A percentile compares a stretch with the other conserved stretches of the same genome.
phyloP scores from a whole-genome alignment of 1,140 invertebrate species.

The Drosophila cardini region DNA sequence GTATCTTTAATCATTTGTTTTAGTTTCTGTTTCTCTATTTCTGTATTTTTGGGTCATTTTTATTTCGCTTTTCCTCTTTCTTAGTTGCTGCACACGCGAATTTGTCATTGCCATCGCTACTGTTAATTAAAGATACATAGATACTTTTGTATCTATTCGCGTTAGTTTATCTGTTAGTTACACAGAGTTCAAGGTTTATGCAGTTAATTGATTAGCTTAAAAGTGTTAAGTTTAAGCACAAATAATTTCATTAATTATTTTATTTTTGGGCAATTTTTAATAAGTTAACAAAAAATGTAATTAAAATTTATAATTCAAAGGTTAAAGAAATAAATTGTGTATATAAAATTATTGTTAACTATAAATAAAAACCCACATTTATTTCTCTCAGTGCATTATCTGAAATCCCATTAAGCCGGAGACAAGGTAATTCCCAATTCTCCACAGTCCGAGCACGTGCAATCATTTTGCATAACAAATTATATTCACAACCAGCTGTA shows the following conservation, averaged over 20 bases:
- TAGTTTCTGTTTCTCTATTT: constrained; percentile 7
- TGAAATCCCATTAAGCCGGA: neutral
- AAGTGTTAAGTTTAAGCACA: constrained; percentile 24
- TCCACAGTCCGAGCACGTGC: neutral
- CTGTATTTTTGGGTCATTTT: constrained; percentile 34
- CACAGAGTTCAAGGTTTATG: constrained; percentile 46
- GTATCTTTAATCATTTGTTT: constrained; percentile 14
- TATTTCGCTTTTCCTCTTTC: constrained; percentile 26
- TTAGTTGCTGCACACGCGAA: constrained; percentile 39
- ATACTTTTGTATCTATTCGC: neutral
- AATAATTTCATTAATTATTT: constrained; percentile 17
- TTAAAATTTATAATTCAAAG: neutral
- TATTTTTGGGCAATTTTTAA: neutral
- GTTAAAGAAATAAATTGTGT: no score
- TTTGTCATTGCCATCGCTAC: constrained; percentile 52
- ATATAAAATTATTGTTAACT: neutral
- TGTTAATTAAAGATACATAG: constrained; percentile 24
- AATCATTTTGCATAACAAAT: neutral
- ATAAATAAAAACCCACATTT: neutral
- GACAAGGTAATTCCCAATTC: neutral
- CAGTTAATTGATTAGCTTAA: constrained; percentile 43
- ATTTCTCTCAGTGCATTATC: neutral
- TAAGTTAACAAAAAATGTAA: neutral
- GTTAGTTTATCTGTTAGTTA: neutral
- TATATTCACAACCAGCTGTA: neutral